These are phyloP conservation scores for Sylvietta virens DNA, from an alignment of 2,113 vertebrate species.

Conservation along the genomic window DNA sequence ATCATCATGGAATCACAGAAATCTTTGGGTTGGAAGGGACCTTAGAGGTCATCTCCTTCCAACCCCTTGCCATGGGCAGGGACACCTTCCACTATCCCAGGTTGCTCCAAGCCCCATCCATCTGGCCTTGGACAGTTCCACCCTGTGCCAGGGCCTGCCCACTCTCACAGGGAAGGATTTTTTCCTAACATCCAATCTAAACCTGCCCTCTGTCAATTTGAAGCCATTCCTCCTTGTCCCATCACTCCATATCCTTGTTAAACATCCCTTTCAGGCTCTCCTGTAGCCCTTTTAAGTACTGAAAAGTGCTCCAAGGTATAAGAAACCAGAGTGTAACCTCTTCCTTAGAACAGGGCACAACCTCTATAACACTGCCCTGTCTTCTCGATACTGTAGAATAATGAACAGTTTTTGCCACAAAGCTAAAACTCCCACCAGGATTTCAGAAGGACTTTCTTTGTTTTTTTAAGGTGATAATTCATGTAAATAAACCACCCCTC, in stretches of 20 bases:
- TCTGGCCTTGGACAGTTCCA: neutral
- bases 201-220: neutral
- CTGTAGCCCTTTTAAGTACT: neutral
- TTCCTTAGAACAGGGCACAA: neutral
- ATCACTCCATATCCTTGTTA: neutral
- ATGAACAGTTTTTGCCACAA: neutral
- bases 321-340: neutral
- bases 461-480: slow-evolving; percentile 29
- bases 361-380: rapidly evolving
- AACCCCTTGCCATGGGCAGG: neutral
- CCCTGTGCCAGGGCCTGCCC: rapidly evolving
- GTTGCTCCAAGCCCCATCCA: neutral
- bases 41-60: neutral
- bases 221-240: neutral
- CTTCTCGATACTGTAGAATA: neutral
- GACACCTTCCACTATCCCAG: rapidly evolving
- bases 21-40: neutral
- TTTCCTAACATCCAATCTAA: neutral
- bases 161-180: neutral
- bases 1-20: neutral
- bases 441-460: neutral
- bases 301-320: neutral
- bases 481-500: slow-evolving; percentile 16
- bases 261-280: neutral
- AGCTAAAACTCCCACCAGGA: neutral